Evolutionary conservation across 2,113 vertebrate genomes (phyloP).

Genomic region (Talpa occidentalis): DNA sequence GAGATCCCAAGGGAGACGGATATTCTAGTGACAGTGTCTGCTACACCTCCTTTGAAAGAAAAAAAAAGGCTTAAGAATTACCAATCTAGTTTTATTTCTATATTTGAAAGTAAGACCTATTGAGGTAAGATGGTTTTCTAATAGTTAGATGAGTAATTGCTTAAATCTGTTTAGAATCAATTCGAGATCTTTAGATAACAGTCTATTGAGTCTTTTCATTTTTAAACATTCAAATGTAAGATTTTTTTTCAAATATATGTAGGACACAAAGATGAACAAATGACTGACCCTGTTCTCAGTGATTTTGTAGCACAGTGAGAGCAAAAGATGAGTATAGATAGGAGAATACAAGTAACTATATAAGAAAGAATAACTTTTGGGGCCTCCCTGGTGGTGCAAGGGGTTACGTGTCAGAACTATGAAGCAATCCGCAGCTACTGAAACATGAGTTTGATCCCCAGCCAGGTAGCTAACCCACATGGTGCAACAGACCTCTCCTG

Average conservation of each 20-base stretch:
- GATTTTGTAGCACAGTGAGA: not conserved
- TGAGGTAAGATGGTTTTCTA: not conserved
- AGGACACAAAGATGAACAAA: not conserved
- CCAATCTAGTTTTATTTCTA: not conserved
- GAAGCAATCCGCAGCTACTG: too few species aligned
- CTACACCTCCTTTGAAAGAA: not conserved
- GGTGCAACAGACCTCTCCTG: too few species aligned
- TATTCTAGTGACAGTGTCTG: not conserved
- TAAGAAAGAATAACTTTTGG: not conserved
- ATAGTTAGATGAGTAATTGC: not conserved
- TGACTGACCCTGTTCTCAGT: not conserved
- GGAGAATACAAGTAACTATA: not conserved
- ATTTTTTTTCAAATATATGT: not conserved
- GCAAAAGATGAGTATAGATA: not conserved
- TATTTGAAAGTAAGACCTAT: not conserved
- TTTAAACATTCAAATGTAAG: constrained; percentile 27
- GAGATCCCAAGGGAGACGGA: too few species aligned
- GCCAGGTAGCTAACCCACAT: too few species aligned
- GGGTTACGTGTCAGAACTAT: too few species aligned
- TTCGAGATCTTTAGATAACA: not conserved
- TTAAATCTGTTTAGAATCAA: not conserved
- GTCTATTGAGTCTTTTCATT: not conserved
- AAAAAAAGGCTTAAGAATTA: not conserved
- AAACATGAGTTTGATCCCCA: too few species aligned
- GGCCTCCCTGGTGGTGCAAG: too few species aligned